Conservation (phyloP, 2,888 invertebrate species). For the Diaphora mendica region DNA sequence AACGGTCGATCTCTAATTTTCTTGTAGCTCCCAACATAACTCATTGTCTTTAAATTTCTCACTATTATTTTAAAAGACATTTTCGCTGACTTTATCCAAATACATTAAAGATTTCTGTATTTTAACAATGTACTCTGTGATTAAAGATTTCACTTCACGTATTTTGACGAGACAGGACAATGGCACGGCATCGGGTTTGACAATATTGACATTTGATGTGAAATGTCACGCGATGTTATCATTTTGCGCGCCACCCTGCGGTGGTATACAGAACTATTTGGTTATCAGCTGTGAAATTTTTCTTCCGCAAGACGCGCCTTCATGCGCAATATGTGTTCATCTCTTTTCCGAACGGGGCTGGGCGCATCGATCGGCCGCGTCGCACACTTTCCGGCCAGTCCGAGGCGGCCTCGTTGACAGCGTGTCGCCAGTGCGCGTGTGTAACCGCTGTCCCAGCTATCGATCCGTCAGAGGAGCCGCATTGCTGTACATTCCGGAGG, state of each 20-base stretch:
- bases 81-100: slow-evolving; percentile 34
- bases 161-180: slow-evolving; percentile 41
- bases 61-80: slow-evolving; percentile 76
- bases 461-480: slow-evolving; percentile 83
- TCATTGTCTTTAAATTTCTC: slow-evolving; percentile 71
- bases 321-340: slow-evolving; percentile 81
- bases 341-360: slow-evolving; percentile 76
- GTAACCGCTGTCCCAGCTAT: slow-evolving; percentile 73
- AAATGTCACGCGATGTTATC: slow-evolving; percentile 61
- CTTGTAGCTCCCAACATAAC: slow-evolving; percentile 77
- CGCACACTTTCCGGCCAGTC: slow-evolving; percentile 76
- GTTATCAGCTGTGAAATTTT: slow-evolving; percentile 82
- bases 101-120: background rate
- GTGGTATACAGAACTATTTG: slow-evolving; percentile 52
- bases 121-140: too few species aligned
- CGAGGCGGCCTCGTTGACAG: slow-evolving; percentile 70
- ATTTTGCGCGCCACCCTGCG: slow-evolving; percentile 65
- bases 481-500: slow-evolving; percentile 87
- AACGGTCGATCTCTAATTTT: slow-evolving; percentile 72
- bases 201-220: slow-evolving; percentile 32
- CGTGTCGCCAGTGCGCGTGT: slow-evolving; percentile 80
- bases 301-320: slow-evolving; percentile 75
- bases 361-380: slow-evolving; percentile 71
- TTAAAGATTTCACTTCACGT: background rate
- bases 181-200: slow-evolving; percentile 34